Conservation (phyloP, 2,797 vertebrate species). For the Mionectes olivaceus region DNA sequence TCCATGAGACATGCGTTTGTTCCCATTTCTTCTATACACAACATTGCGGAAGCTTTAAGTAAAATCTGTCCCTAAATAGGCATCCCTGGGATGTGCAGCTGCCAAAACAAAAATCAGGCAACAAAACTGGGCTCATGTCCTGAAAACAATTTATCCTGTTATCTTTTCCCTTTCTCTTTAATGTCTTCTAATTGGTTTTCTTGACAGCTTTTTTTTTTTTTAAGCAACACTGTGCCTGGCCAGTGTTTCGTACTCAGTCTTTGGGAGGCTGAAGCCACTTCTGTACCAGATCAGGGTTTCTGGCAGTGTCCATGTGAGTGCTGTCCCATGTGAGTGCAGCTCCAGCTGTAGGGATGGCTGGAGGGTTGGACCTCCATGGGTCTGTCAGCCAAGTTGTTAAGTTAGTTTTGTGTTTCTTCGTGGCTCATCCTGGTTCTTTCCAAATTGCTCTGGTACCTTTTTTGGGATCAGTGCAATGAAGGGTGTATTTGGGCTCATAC, state of each 20-base stretch:
- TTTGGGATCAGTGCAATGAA: background rate
- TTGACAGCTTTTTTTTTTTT: background rate
- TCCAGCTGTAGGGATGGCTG: background rate
- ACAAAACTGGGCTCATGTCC: background rate
- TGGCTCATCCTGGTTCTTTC: background rate
- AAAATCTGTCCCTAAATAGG: constrained; percentile 25
- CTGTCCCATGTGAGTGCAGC: background rate
- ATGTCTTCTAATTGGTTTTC: background rate
- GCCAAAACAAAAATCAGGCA: constrained; percentile 51
- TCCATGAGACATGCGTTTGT: constrained; percentile 14
- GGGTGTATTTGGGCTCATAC: fast-evolving
- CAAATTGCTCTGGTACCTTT: background rate
- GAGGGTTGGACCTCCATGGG: background rate
- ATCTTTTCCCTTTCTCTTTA: background rate
- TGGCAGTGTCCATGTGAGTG: background rate
- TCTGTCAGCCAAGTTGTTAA: background rate
- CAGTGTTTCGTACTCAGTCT: background rate
- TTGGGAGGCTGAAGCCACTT: background rate
- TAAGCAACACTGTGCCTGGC: background rate
- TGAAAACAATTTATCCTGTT: background rate
- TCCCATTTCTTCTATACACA: constrained; percentile 1
- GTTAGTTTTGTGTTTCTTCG: background rate
- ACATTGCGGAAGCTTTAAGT: background rate
- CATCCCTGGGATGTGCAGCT: constrained; percentile 12
- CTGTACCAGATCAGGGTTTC: background rate